Conservation (phyloP, 2,797 vertebrate genomes). For the Centropyge bicolor region DNA sequence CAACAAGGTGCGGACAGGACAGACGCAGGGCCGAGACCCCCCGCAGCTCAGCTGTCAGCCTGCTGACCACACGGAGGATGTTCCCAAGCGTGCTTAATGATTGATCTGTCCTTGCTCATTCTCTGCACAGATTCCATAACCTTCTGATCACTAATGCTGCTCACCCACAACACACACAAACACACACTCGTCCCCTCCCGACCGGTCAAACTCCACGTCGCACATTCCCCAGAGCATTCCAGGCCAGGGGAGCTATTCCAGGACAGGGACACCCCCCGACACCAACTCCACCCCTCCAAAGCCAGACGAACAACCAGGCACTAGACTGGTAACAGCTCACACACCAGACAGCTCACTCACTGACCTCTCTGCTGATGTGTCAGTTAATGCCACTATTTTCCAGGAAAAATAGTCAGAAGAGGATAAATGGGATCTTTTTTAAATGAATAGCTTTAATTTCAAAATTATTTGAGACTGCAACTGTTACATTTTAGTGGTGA, state of each 20-base stretch:
- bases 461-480: background rate
- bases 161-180: constrained; percentile 25
- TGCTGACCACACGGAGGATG: constrained; percentile 72
- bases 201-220: constrained; percentile 62
- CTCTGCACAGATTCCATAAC: constrained; percentile 70
- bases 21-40: constrained; percentile 64
- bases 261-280: constrained; percentile 62
- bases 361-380: constrained; percentile 26
- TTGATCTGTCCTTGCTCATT: constrained; percentile 71
- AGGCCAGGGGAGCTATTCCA: constrained; percentile 85
- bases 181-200: constrained; percentile 50
- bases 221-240: constrained; percentile 84
- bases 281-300: constrained; percentile 27
- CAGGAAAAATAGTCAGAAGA: background rate
- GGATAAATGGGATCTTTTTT: background rate
- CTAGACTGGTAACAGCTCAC: constrained; percentile 25
- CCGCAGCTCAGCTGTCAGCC: constrained; percentile 68
- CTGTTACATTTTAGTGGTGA: background rate
- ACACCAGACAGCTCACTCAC: constrained; percentile 39
- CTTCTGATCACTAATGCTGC: constrained; percentile 51
- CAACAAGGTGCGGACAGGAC: constrained; percentile 83
- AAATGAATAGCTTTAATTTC: background rate
- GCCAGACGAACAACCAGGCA: constrained; percentile 43
- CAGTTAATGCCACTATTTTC: background rate
- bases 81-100: constrained; percentile 67